A percentile compares a stretch with the other conserved stretches of the same genome.
Conservation (phyloP, 2,888 invertebrate genomes). For the Trichacis sp. region DNA sequence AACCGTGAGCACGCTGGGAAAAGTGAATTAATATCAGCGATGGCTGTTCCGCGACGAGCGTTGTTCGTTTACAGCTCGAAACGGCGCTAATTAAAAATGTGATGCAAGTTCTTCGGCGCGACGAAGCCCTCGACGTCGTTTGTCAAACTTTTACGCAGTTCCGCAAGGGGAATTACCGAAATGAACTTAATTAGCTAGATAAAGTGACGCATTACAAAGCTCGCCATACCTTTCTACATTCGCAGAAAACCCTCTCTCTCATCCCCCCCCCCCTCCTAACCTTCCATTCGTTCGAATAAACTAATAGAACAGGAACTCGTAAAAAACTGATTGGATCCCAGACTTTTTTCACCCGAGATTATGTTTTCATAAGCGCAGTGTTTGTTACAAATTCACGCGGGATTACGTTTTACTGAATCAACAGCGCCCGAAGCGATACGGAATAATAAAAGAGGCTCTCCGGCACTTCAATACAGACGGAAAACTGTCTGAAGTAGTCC, state of each 20-base stretch:
- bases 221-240: conserved; percentile 16
- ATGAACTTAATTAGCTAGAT: conserved; percentile 60
- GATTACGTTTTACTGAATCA: conserved; percentile 25
- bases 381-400: neutral
- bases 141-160: conserved; percentile 49
- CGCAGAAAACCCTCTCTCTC: conserved; percentile 14
- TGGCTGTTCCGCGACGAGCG: conserved; percentile 25
- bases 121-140: conserved; percentile 46
- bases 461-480: conserved; percentile 33
- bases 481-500: conserved; percentile 38
- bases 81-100: conserved; percentile 59
- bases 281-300: too few relatives aligned
- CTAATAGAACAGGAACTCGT: too few relatives aligned
- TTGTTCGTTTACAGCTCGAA: conserved; percentile 29
- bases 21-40: conserved; percentile 33
- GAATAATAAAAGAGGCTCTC: conserved; percentile 29
- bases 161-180: conserved; percentile 47
- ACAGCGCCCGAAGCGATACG: conserved; percentile 26
- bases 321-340: too few relatives aligned
- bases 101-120: conserved; percentile 43
- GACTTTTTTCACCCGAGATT: too few relatives aligned
- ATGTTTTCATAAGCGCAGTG: neutral
- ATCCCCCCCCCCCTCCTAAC: neutral
- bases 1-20: conserved; percentile 26
- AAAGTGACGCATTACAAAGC: conserved; percentile 45